Evolutionary conservation across 2,113 vertebrate genomes (phyloP).

Genomic region (Lepisosteus osseus): DNA sequence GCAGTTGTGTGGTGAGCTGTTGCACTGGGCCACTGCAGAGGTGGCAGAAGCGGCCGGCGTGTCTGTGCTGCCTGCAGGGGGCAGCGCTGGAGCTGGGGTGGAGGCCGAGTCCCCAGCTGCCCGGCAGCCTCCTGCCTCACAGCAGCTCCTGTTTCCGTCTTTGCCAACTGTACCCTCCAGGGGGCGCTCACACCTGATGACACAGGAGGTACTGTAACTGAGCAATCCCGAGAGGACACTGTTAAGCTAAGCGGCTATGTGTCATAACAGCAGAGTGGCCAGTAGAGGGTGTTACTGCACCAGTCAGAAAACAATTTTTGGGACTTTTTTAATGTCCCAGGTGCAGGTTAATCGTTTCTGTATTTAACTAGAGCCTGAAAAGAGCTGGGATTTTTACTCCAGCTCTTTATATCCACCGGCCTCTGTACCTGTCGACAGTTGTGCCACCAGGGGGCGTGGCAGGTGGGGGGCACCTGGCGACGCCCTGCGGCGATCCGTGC

Average conservation of each 20-base stretch:
- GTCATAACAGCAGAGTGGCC: neutral
- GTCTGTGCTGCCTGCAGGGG: conserved; percentile 27
- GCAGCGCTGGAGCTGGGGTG: conserved; percentile 41
- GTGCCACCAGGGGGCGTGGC: too few species aligned
- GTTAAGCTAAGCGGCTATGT: too few species aligned
- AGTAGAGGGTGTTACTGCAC: neutral
- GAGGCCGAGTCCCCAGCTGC: conserved; percentile 52
- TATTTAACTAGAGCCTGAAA: too few species aligned
- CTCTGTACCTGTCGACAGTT: conserved; percentile 42
- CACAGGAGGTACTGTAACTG: too few species aligned
- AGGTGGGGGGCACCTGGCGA: conserved; percentile 44
- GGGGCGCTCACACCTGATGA: conserved; percentile 12
- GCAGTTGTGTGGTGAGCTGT: too few species aligned
- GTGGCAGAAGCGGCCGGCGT: conserved; percentile 34
- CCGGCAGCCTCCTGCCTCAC: conserved; percentile 40
- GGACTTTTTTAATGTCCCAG: too few species aligned
- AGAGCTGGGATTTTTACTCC: too few species aligned
- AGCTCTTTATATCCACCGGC: neutral
- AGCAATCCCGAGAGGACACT: too few species aligned
- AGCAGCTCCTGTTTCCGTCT: conserved; percentile 48
- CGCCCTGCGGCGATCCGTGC: conserved; percentile 65
- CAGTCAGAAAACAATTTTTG: neutral
- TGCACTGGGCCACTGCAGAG: conserved; percentile 35
- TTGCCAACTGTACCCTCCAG: conserved; percentile 25
- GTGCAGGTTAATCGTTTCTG: too few species aligned